A percentile compares a stretch with the other conserved stretches of the same genome.
Evolutionary conservation across 2,797 vertebrate genomes (phyloP).

Genomic region (Sebastes steindachneri): DNA sequence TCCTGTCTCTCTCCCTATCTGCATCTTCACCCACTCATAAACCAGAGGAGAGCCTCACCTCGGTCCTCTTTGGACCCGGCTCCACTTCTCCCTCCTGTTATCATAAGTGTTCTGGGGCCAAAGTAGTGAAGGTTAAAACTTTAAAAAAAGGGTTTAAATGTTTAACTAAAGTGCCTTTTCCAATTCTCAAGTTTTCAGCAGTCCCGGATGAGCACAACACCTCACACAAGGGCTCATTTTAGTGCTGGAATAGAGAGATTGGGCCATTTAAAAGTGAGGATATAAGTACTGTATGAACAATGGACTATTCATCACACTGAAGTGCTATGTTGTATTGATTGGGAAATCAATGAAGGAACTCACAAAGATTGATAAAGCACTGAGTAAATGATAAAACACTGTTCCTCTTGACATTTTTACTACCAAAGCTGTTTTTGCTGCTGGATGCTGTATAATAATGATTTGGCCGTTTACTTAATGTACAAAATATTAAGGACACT

Average conservation of each 20-base stretch:
- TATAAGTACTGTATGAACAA: background rate
- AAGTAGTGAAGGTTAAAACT: background rate
- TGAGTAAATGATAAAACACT: background rate
- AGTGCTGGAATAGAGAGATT: background rate
- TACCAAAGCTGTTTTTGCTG: background rate
- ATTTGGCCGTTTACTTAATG: background rate
- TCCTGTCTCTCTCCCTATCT: background rate
- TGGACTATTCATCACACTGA: background rate
- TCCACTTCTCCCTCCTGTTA: background rate
- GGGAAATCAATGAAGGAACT: conserved; percentile 10
- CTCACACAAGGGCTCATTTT: background rate
- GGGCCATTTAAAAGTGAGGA: background rate
- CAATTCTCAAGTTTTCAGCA: background rate
- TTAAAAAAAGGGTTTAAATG: background rate
- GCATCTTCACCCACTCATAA: background rate
- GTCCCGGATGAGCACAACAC: background rate
- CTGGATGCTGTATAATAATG: background rate
- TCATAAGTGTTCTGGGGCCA: background rate
- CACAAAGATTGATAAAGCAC: conserved; percentile 9
- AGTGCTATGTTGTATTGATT: background rate
- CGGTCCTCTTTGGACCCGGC: background rate
- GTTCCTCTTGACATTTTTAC: background rate
- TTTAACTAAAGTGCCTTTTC: background rate
- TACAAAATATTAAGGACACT: background rate
- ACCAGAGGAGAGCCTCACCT: background rate